Conservation (phyloP, 2,113 vertebrate genomes). For the Neoarius graeffei region DNA sequence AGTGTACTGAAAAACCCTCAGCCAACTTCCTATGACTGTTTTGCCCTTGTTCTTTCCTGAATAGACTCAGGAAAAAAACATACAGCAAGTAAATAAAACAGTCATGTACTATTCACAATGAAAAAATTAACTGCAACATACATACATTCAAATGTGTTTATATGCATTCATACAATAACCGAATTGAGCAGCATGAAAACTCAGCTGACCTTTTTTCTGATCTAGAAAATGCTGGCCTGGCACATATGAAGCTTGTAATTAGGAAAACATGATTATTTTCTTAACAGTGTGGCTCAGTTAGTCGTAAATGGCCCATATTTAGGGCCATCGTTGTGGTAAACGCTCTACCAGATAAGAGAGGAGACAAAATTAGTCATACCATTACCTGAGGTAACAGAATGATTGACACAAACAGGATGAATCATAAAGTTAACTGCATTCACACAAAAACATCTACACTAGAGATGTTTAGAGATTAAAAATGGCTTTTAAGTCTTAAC, state of each 20-base stretch:
- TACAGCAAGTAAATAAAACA: neutral
- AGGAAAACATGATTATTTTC: conserved; percentile 29
- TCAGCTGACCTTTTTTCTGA: conserved; percentile 4
- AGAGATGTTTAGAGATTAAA: neutral
- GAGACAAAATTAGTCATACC: conserved; percentile 34
- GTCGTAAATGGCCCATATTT: conserved; percentile 39
- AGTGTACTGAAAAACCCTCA: neutral
- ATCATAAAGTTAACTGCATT: conserved; percentile 17
- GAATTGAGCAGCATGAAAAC: neutral
- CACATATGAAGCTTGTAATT: conserved; percentile 37
- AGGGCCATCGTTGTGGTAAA: conserved; percentile 20
- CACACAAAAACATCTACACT: neutral
- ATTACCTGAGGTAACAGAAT: neutral
- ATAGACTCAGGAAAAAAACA: neutral
- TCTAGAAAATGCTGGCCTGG: neutral
- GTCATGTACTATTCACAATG: neutral
- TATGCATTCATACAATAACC: neutral
- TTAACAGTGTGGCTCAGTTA: conserved; percentile 19
- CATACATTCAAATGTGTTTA: neutral
- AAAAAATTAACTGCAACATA: neutral
- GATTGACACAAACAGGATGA: conserved; percentile 10
- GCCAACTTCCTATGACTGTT: neutral
- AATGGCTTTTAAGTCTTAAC: neutral
- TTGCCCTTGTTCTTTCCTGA: too few relatives aligned
- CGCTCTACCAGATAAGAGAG: conserved; percentile 23